Evolutionary conservation across 2,113 vertebrate species (phyloP).

Genomic region (Entelurus aequoreus): DNA sequence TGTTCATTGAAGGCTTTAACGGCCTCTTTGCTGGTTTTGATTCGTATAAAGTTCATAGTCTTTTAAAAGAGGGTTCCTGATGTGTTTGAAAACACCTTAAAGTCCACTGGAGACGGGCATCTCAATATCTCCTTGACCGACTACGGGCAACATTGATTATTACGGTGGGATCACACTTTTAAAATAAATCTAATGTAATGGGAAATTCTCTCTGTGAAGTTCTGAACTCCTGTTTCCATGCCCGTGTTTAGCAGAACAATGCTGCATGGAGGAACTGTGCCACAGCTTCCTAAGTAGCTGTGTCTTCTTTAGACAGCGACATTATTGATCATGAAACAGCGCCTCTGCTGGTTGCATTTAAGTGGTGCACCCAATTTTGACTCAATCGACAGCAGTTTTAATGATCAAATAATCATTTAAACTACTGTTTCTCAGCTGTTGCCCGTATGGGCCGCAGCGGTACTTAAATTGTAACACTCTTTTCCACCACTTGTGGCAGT

Average conservation of each 20-base stretch:
- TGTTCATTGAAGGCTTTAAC: conserved; percentile 51
- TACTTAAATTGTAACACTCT: too few relatives aligned
- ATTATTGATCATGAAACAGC: too few relatives aligned
- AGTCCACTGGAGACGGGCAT: not conserved
- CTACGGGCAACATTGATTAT: not conserved
- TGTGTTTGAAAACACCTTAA: conserved; percentile 45
- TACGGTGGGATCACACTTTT: not conserved
- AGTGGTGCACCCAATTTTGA: not conserved
- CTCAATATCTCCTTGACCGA: too few relatives aligned
- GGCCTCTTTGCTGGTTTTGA: conserved; percentile 66
- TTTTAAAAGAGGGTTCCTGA: conserved; percentile 64
- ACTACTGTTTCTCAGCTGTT: too few relatives aligned
- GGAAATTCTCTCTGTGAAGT: not conserved
- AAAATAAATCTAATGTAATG: not conserved
- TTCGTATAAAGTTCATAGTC: conserved; percentile 51
- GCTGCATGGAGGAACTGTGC: not conserved
- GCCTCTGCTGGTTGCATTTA: not conserved
- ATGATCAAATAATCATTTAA: not conserved
- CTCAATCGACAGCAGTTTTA: too few relatives aligned
- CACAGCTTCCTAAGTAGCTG: too few relatives aligned
- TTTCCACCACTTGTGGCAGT: too few relatives aligned
- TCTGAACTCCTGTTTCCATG: too few relatives aligned
- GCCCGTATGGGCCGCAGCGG: too few relatives aligned
- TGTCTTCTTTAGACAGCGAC: not conserved
- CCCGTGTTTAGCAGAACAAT: not conserved